Base-by-base conservation (phyloP, 2,113 vertebrate species). In the Rhodinocichla rosea region DNA sequence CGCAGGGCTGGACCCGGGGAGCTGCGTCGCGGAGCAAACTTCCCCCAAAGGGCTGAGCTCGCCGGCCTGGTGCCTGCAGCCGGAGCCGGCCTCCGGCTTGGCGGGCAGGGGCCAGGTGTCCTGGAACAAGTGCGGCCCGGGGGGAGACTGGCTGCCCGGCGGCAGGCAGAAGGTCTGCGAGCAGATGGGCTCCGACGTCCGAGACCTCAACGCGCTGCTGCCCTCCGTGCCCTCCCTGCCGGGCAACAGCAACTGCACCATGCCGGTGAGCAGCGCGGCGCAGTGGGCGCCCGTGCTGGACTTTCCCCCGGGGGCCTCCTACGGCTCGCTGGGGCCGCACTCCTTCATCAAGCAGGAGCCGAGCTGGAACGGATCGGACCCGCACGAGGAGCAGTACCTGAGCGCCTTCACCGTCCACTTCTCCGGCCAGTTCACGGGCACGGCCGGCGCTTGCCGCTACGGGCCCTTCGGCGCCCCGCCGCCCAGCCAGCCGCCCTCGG, bases 311-410 rank as follows among this genome's bases (percentile, higher is more conserved):
- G 97, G 98, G 40, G 98, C 98, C 91, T 94, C 99, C 70, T 98
- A 99, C 94, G 91, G 98, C 97, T 98, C 99, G 27, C 97, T 99
- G 92, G 98, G 99, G 65, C 98, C 99, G 35, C 99, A 99, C 97
- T 99, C 99, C 83, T 99, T 99, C 96, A 99, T 99, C 98, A 99
- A 99, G 96, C 99, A 99, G 97, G 99, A 99, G 97, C 99, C 99
- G 13, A 98, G 98, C 96, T 99, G 99, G 99, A 99, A 98, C 76
- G 92, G 98, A 60, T 62, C 98, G 5, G 99, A 99, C 89, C 97
- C 98, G 3, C 98, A 98, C 65, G 99, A 99, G 86, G 99, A 99
- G 92, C 99, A 99, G 92, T 99, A 99, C 84, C 95, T 99, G 62
- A 99, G 99, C 97, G 99, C 99, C 96, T 99, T 99, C 98, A 99